These are phyloP conservation scores for Gracilinanus agilis DNA, from an alignment of 2,113 vertebrate genomes.

Conservation along the genomic window DNA sequence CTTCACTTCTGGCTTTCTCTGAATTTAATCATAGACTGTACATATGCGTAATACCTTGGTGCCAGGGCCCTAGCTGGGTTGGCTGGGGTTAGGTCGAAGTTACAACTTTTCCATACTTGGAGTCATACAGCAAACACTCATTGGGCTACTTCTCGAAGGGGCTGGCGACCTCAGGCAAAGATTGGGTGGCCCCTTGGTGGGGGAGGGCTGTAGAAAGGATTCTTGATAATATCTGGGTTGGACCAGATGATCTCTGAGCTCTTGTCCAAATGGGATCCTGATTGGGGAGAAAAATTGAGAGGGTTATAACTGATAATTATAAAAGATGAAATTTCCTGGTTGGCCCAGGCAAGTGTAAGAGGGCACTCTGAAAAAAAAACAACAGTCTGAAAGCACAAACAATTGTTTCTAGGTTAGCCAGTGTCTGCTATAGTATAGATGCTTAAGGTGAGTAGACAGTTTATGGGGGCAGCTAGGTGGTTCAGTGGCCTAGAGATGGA, in stretches of 20 bases:
- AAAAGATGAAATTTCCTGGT: conserved; percentile 36
- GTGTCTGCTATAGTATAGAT: conserved; percentile 19
- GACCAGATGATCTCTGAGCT: neutral
- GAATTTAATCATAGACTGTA: neutral
- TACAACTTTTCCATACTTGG: neutral
- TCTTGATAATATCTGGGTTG: neutral
- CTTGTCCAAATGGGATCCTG: neutral
- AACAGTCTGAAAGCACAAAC: conserved; percentile 16
- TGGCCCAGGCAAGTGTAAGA: conserved; percentile 39
- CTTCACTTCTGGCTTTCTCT: neutral
- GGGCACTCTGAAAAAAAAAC: neutral
- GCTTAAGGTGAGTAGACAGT: neutral
- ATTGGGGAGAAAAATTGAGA: neutral
- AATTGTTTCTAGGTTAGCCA: conserved; percentile 48
- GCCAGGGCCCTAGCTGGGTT: neutral
- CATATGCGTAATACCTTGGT: neutral
- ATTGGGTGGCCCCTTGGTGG: neutral
- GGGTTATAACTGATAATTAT: conserved; percentile 56
- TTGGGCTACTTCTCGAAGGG: neutral
- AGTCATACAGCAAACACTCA: neutral
- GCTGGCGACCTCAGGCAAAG: neutral
- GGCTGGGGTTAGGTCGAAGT: neutral
- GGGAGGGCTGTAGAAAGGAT: neutral
- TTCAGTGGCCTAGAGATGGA: no score
- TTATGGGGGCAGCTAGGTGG: no score